These are phyloP conservation scores for Hypanus sabinus DNA, from an alignment of 2,113 vertebrate genomes.

Conservation along the genomic window DNA sequence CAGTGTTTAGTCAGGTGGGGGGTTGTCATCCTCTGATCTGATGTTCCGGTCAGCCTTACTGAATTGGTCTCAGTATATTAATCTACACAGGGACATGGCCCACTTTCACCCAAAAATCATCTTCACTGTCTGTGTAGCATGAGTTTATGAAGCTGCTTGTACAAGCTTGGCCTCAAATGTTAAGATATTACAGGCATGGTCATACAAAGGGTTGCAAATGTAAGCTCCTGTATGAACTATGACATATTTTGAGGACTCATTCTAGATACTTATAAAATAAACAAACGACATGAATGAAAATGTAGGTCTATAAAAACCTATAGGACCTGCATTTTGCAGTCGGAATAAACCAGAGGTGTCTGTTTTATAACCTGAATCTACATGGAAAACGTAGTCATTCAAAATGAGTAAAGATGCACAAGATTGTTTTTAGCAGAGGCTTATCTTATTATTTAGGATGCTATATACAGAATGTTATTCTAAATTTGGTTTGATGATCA, in stretches of 20 bases:
- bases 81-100: not conserved
- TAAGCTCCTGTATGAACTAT: too few species aligned
- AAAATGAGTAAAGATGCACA: not conserved
- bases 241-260: not conserved
- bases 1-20: not conserved
- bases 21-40: too few species aligned
- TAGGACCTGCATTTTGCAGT: not conserved
- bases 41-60: not conserved
- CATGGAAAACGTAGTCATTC: not conserved
- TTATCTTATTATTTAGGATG: not conserved
- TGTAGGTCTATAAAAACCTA: not conserved
- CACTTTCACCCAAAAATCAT: too few species aligned
- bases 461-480: not conserved
- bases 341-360: not conserved
- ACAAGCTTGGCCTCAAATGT: too few species aligned
- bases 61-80: not conserved
- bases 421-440: not conserved
- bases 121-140: too few species aligned
- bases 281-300: not conserved
- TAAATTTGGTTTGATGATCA: slow-evolving; percentile 11
- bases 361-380: not conserved
- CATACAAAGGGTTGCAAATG: too few species aligned
- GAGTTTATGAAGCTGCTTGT: too few species aligned
- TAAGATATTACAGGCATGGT: too few species aligned
- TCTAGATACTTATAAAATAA: not conserved